Evolutionary conservation across 2,797 vertebrate species (phyloP), one percentile per base, ranked within the genome.

Genomic region (Chrosomus eos): DNA sequence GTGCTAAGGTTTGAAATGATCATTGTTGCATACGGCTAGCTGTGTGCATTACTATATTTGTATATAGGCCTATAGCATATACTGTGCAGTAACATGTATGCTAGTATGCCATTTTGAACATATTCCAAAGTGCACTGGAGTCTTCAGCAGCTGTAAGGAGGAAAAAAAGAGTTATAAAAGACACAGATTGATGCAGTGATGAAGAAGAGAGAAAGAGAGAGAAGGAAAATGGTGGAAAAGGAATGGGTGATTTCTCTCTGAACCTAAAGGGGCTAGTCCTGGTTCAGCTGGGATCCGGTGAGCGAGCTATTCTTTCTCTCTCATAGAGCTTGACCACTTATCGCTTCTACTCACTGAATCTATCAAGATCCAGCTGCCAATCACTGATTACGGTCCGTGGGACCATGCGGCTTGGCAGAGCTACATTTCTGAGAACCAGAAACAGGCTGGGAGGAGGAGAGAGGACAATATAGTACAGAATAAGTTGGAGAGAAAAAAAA

Each of bases 71-170:
- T 3, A 64, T 16, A 38, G 43, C 66, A 19, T 33, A 48, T 18
- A 48, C 45, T 48, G 45, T 38, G 38, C 36, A 77, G 3, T 21
- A 78, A 19, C 38, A 28, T n/a, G 7, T 16, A 80, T 53, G 51
- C 64, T 71, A 33, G 74, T 48, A 84, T 78, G 53, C 74, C 75
- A 79, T 84, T 84, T 76, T 21, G 53, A 84, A 60, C 67, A 71
- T 70, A 62, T 43, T 58, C 5, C 7, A 21, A 48, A 60, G 33
- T 48, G n/a, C 31, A 8, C 19, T 4, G 74, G 14, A 8, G 66
- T 92, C 91, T 73, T 92, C 90, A 90, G 91, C 89, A 89, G 89
- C 94, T 95, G 94, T 90, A 89, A 90, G 90, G 84, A 23, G 72
- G 36, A 53, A 62, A 72, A 64, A 72, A 55, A 66, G 21, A 81